Percentiles rank a stretch among this genome's conserved stretches.
These are phyloP conservation scores for Acheta domesticus DNA, from an alignment of 2,888 invertebrate species.

Conservation along the genomic window DNA sequence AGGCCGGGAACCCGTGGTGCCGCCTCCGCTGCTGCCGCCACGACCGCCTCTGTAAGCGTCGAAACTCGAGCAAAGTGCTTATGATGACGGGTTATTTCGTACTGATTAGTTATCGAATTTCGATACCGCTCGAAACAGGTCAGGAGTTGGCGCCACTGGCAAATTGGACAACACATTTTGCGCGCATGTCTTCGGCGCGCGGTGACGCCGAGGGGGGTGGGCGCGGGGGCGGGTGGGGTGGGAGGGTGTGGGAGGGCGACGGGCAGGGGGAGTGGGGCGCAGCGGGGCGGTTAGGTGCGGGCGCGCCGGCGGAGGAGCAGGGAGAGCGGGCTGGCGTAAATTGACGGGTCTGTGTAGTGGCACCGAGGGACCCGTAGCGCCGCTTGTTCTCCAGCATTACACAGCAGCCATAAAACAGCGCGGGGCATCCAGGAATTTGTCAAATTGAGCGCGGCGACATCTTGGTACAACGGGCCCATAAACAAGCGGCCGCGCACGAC, in stretches of 20 bases:
- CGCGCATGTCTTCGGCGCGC: conserved; percentile 18
- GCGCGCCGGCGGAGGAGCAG: background rate
- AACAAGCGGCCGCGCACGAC: background rate
- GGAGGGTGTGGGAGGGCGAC: background rate
- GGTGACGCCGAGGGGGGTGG: background rate
- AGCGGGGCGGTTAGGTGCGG: background rate
- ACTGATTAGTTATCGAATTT: conserved; percentile 18
- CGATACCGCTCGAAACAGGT: conserved; percentile 18
- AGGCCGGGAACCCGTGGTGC: background rate
- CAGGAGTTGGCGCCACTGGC: conserved; percentile 18
- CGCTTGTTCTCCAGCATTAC: conserved; percentile 9
- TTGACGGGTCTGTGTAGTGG: conserved; percentile 7
- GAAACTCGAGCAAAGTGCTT: conserved; percentile 10
- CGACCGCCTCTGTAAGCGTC: background rate
- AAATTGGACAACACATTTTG: conserved; percentile 18
- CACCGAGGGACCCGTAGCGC: conserved; percentile 1
- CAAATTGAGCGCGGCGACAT: conserved; percentile 18
- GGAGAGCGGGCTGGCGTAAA: background rate
- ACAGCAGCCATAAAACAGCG: conserved; percentile 18
- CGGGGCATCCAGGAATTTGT: background rate
- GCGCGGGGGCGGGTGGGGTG: background rate
- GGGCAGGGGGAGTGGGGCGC: background rate
- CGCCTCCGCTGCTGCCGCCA: background rate
- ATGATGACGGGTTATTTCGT: conserved; percentile 18
- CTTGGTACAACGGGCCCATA: conserved; percentile 18